These are phyloP conservation scores for Manis crassicaudata DNA, from an alignment of 2,797 vertebrate species.

Conservation along the genomic window DNA sequence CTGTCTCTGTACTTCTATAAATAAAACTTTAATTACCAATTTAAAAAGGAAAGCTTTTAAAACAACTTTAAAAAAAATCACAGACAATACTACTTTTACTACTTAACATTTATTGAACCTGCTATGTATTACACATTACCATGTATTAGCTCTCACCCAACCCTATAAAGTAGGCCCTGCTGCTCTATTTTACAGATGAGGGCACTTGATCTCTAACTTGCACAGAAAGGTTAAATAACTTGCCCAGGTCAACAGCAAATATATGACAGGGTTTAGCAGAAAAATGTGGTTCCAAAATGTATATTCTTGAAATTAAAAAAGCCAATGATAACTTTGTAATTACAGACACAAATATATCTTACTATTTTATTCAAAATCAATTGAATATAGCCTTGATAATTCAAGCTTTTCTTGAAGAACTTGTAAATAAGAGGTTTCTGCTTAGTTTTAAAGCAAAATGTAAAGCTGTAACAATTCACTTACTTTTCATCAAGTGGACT, in stretches of 20 bases:
- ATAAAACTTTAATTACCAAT: constrained; percentile 48
- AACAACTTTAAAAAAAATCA: constrained; percentile 12
- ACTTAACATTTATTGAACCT: background rate
- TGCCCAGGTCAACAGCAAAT: background rate
- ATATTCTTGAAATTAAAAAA: background rate
- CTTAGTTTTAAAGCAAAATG: background rate
- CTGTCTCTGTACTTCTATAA: constrained; percentile 9
- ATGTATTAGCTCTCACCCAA: background rate
- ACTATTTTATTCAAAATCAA: constrained; percentile 25
- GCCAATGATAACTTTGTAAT: background rate
- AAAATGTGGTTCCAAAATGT: background rate
- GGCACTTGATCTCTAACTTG: background rate
- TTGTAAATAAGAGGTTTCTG: background rate
- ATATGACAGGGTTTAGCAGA: background rate
- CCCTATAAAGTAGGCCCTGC: background rate
- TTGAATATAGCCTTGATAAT: background rate
- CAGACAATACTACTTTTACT: background rate
- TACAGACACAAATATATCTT: background rate
- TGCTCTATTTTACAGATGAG: constrained; percentile 6
- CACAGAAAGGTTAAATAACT: background rate
- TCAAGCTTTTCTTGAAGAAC: constrained; percentile 21
- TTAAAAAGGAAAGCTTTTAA: constrained; percentile 17
- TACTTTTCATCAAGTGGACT: constrained; percentile 20
- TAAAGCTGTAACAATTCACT: constrained; percentile 37
- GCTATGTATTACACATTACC: background rate